These are phyloP conservation scores for Rhadinocentrus ornatus DNA, from an alignment of 2,797 vertebrate genomes.

Conservation along the genomic window DNA sequence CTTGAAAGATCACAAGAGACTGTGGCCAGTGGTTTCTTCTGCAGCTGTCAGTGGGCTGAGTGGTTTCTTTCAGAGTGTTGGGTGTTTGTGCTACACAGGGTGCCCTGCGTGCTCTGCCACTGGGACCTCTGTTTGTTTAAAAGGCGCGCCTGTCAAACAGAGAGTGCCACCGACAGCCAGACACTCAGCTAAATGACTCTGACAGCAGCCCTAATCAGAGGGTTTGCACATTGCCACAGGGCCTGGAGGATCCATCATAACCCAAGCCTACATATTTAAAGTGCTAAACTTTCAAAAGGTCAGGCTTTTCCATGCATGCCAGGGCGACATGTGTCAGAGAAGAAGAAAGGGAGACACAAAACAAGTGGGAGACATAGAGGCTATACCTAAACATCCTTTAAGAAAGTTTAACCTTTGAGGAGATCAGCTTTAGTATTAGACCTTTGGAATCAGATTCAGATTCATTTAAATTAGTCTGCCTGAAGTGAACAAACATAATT, in stretches of 20 bases:
- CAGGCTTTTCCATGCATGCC: slow-evolving; percentile 83
- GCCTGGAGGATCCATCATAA: slow-evolving; percentile 87
- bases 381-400: slow-evolving; percentile 48
- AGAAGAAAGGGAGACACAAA: slow-evolving; percentile 60
- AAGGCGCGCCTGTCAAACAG: slow-evolving; percentile 86
- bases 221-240: slow-evolving; percentile 81
- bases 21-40: slow-evolving; percentile 69
- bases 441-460: slow-evolving; percentile 14
- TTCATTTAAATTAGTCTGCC: slow-evolving; percentile 7
- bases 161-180: slow-evolving; percentile 77
- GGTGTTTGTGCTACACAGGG: slow-evolving; percentile 76
- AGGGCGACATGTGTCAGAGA: slow-evolving; percentile 77
- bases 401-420: slow-evolving; percentile 36
- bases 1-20: slow-evolving; percentile 59
- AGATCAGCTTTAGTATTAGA: slow-evolving; percentile 40
- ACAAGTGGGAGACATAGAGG: slow-evolving; percentile 42
- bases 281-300: slow-evolving; percentile 88
- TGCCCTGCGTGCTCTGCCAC: slow-evolving; percentile 77
- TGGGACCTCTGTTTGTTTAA: slow-evolving; percentile 87
- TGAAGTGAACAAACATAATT: slow-evolving; percentile 2
- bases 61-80: slow-evolving; percentile 79
- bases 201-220: slow-evolving; percentile 86
- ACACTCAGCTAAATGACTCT: slow-evolving; percentile 81
- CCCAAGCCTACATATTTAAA: slow-evolving; percentile 89
- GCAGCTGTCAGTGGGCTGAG: slow-evolving; percentile 79